Evolutionary conservation across 2,797 vertebrate genomes (phyloP).

Genomic region (Gallinago solitaria): DNA sequence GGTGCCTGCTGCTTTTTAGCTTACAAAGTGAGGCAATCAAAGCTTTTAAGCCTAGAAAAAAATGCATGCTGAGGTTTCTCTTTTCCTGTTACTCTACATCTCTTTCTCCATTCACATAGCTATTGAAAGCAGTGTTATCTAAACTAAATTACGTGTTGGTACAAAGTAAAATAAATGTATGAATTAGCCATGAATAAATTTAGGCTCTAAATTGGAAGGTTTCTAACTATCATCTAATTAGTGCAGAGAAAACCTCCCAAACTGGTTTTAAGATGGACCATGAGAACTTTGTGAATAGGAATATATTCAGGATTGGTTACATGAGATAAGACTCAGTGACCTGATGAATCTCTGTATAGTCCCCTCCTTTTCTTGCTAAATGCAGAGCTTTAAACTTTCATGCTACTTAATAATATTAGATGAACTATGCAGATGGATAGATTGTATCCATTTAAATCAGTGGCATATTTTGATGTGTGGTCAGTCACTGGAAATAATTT

Average conservation of each 20-base stretch:
- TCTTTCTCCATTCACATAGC: neutral
- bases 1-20: neutral
- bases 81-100: neutral
- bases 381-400: neutral
- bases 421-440: neutral
- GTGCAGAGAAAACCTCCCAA: neutral
- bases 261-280: neutral
- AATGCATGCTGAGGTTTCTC: neutral
- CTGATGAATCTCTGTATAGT: neutral
- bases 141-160: neutral
- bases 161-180: neutral
- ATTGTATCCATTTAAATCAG: neutral
- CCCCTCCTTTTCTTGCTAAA: neutral
- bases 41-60: neutral
- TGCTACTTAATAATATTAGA: neutral
- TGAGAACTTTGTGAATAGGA: neutral
- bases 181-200: neutral
- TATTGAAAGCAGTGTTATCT: neutral
- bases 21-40: neutral
- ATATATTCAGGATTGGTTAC: neutral
- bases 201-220: neutral
- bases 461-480: neutral
- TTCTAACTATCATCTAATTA: neutral
- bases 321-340: neutral
- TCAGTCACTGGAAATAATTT: neutral